Conservation (phyloP, 2,797 vertebrate genomes). For the Coluber constrictor region DNA sequence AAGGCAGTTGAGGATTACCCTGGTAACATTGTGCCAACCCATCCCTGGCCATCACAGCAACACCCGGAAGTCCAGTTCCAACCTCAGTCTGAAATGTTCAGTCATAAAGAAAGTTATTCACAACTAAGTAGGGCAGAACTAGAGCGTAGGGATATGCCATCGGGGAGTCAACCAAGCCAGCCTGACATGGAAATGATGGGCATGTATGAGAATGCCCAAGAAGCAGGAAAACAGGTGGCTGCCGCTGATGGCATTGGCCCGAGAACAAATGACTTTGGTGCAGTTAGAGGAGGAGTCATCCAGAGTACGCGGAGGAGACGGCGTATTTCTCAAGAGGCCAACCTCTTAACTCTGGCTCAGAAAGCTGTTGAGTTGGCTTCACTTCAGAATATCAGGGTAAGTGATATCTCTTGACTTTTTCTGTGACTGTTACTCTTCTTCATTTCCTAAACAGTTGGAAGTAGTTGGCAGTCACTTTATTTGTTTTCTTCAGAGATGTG, state of each 20-base stretch:
- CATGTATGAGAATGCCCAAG: constrained; percentile 64
- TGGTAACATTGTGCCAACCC: constrained; percentile 66
- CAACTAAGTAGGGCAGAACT: constrained; percentile 63
- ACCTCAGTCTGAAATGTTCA: constrained; percentile 62
- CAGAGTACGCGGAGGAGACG: constrained; percentile 88
- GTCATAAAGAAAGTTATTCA: constrained; percentile 52
- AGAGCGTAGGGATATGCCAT: constrained; percentile 70
- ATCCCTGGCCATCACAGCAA: constrained; percentile 71
- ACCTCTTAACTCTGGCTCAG: constrained; percentile 92
- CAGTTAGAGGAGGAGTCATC: constrained; percentile 82
- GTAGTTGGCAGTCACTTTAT: background rate
- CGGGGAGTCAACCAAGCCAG: constrained; percentile 65
- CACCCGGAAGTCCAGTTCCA: constrained; percentile 64
- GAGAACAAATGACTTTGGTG: constrained; percentile 63
- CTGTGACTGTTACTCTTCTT: background rate
- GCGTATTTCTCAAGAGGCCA: constrained; percentile 91
- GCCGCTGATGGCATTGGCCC: constrained; percentile 54
- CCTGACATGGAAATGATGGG: constrained; percentile 66
- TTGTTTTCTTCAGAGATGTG: background rate
- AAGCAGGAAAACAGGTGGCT: constrained; percentile 59
- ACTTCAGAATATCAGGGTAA: constrained; percentile 75
- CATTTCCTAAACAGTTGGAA: background rate
- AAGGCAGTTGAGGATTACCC: constrained; percentile 69
- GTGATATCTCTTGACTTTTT: background rate
- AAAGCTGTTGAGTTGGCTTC: constrained; percentile 95